Percentiles rank a stretch among this genome's conserved stretches.
Conservation (phyloP, 2,797 vertebrate species). For the Harpagifer antarcticus region DNA sequence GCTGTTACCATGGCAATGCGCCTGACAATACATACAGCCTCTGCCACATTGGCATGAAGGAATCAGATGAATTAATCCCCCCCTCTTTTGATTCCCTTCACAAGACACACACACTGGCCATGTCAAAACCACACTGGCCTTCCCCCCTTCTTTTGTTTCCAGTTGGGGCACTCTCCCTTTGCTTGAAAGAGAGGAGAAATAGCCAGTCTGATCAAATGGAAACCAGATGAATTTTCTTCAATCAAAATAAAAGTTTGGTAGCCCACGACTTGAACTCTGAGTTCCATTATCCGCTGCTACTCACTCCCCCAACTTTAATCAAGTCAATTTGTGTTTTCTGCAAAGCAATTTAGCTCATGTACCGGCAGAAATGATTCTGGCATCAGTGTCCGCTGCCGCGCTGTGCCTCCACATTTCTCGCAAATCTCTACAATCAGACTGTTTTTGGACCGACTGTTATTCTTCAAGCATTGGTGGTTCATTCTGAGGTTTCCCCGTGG, state of each 20-base stretch:
- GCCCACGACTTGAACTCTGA: slow-evolving; percentile 38
- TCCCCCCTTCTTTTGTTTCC: slow-evolving; percentile 65
- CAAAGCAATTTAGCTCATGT: slow-evolving; percentile 49
- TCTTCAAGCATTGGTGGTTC: slow-evolving; percentile 52
- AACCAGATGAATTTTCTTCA: slow-evolving; percentile 72
- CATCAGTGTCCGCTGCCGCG: slow-evolving; percentile 35
- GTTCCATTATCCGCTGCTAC: slow-evolving; percentile 48
- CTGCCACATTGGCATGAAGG: slow-evolving; percentile 71
- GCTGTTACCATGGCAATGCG: slow-evolving; percentile 75
- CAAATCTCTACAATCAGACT: slow-evolving; percentile 61
- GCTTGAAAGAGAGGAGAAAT: slow-evolving; percentile 48
- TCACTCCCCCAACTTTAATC: slow-evolving; percentile 29
- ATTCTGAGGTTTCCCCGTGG: slow-evolving; percentile 49
- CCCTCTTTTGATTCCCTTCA: slow-evolving; percentile 15
- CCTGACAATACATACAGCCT: slow-evolving; percentile 73
- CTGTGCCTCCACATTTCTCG: slow-evolving; percentile 57
- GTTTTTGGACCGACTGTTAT: slow-evolving; percentile 55
- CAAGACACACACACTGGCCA: slow-evolving; percentile 39
- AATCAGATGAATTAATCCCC: slow-evolving; percentile 70
- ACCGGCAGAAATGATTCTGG: slow-evolving; percentile 49
- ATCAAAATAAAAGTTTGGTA: slow-evolving; percentile 64
- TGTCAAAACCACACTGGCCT: slow-evolving; percentile 48
- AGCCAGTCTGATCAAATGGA: slow-evolving; percentile 62
- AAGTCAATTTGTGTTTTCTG: slow-evolving; percentile 52
- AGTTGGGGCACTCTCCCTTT: slow-evolving; percentile 43